Base-by-base conservation (phyloP, 2,888 invertebrate genomes). In the Cryptus armator region DNA sequence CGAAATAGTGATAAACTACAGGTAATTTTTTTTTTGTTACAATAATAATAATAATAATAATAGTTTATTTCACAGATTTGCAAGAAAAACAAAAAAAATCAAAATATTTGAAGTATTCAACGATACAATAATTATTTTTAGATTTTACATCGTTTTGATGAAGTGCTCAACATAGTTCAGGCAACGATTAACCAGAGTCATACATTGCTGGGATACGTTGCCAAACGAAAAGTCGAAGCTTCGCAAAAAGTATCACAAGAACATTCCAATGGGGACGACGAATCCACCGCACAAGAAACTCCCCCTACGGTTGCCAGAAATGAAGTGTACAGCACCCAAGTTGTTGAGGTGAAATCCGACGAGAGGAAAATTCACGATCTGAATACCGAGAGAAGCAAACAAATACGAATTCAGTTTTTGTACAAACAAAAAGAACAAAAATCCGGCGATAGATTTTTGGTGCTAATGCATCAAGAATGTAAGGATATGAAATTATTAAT, bases 391-490 rank as follows among this genome's bases (percentile, higher is more conserved):
- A 95, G 96, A 46, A 94, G 95, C 0, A 97, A 96, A 83, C 98
- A 98, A 94, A 96, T 97, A 46, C 96, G 97, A 95, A 95, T 97
- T 74, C 97, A 98, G 91, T 98, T 97, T 95, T 94, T 97, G 10
- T 96, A 97, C 90, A 96, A 95, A 56, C 96, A 92, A 75, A 93
- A 91, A 80, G 87, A 93, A 89, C 88, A 93, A 88, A 89, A 83
- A 83, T 53, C 92, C 86, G 88, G 92, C 91, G 96, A 97, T 87
- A 96, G 97, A 92, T 96, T 97, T 89, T 92, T 97, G 62, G 93
- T 97, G 32, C 94, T 98, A 67, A 96, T 96, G 80, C 97, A 98
- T 94, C 96, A 97, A 92, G 97, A 97, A 94, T 96, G 97, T 97
- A 94, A 95, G 96, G 94, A 79, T n/a, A 62, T 14, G 16, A 10